Conservation (phyloP, 2,113 vertebrate species). For the Aramus guarauna region DNA sequence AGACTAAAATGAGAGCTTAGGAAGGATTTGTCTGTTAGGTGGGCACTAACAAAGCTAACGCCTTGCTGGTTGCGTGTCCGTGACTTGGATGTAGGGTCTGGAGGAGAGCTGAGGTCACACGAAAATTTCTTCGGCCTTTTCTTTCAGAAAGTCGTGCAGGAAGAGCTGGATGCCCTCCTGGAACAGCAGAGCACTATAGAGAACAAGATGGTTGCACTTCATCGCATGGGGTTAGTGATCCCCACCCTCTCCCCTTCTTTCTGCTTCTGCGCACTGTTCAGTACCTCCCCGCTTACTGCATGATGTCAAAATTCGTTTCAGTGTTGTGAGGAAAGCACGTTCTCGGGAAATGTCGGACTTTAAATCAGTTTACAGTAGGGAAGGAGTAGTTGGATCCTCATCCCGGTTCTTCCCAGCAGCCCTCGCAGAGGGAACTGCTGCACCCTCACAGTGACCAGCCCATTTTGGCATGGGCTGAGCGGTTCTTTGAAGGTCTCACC, state of each 20-base stretch:
- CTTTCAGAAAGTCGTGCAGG: constrained; percentile 84
- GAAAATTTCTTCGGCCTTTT: background rate
- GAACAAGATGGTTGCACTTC: constrained; percentile 90
- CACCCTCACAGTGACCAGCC: background rate
- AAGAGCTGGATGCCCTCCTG: constrained; percentile 85
- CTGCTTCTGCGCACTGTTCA: background rate
- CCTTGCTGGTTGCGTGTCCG: background rate
- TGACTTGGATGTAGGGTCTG: background rate
- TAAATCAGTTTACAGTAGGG: background rate
- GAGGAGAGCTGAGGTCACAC: background rate
- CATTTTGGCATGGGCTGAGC: background rate
- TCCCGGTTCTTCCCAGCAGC: background rate
- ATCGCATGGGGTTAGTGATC: constrained; percentile 89
- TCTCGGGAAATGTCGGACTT: background rate
- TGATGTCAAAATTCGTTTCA: accelerated
- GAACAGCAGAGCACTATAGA: constrained; percentile 86
- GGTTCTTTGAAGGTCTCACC: background rate
- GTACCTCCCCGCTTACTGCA: background rate
- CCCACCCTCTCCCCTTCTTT: background rate
- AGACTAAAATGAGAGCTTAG: background rate
- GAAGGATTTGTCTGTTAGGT: background rate
- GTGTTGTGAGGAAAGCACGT: background rate
- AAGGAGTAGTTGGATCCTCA: background rate
- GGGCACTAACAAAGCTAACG: background rate
- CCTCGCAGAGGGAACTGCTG: background rate